These are phyloP conservation scores for Dendrocopos noguchii DNA, from an alignment of 2,113 vertebrate genomes.

Conservation along the genomic window DNA sequence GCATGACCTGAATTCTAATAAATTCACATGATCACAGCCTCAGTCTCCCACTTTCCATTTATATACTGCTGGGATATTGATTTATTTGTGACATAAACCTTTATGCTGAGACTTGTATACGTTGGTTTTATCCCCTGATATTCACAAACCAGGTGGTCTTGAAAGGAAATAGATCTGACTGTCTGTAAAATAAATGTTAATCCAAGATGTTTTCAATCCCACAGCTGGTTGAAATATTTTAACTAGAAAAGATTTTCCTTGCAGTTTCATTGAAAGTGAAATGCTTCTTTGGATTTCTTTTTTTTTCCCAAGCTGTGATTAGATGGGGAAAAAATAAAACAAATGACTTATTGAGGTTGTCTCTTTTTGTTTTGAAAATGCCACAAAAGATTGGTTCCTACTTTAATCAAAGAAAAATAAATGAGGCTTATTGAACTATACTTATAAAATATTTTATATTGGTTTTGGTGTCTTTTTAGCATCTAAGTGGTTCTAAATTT, in stretches of 20 bases:
- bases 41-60: background rate
- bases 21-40: background rate
- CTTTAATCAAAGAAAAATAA: conserved; percentile 50
- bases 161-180: background rate
- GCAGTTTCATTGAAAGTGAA: conserved; percentile 1
- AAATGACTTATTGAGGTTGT: conserved; percentile 57
- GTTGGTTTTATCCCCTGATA: background rate
- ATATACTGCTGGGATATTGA: background rate
- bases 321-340: background rate
- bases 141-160: conserved; percentile 1
- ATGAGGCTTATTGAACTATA: background rate
- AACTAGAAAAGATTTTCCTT: background rate
- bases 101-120: background rate
- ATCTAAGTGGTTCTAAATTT: background rate
- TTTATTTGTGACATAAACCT: conserved; percentile 5
- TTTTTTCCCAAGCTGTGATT: conserved; percentile 4
- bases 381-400: conserved; percentile 16
- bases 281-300: background rate
- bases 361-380: conserved; percentile 47
- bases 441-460: conserved; percentile 5
- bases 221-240: background rate
- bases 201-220: background rate
- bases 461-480: background rate
- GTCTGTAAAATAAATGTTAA: conserved; percentile 20
- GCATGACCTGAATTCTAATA: background rate